Conservation (phyloP, 2,797 vertebrate genomes). For the Eleutherodactylus coqui region DNA sequence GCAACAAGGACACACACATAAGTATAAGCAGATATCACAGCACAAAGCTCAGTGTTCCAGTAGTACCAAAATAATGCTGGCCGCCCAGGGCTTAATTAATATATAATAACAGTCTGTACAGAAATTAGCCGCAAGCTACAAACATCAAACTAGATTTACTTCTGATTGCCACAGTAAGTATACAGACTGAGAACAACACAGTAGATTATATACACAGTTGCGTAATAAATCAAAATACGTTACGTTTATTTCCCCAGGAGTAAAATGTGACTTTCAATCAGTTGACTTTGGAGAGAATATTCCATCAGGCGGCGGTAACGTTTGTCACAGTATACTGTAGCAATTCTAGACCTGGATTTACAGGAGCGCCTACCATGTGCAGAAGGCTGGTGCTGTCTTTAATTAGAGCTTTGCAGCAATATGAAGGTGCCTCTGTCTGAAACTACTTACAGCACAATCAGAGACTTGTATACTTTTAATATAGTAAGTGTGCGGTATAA, state of each 20-base stretch:
- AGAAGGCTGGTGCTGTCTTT: constrained; percentile 60
- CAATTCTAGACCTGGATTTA: background rate
- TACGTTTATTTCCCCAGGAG: background rate
- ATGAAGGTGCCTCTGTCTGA: constrained; percentile 63
- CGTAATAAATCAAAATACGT: background rate
- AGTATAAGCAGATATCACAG: constrained; percentile 22
- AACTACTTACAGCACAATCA: constrained; percentile 55
- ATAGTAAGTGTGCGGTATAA: constrained; percentile 63
- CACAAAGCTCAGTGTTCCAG: background rate
- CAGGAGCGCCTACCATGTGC: constrained; percentile 48
- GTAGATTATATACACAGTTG: constrained; percentile 4
- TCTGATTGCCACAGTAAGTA: background rate
- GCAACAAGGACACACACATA: constrained; percentile 31
- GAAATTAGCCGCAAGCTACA: constrained; percentile 1
- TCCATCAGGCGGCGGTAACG: background rate
- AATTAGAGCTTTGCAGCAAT: constrained; percentile 64
- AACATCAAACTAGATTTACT: background rate
- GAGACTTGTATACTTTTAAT: constrained; percentile 63
- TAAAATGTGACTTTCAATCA: constrained; percentile 43
- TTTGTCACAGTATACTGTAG: background rate
- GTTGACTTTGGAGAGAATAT: background rate
- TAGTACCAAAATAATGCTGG: constrained; percentile 13
- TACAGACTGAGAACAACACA: background rate
- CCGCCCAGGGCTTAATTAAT: background rate
- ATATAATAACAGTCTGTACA: constrained; percentile 14